Evolutionary conservation across 1,140 invertebrate species (phyloP), one percentile per base, ranked within the genome.

Genomic region (Campoletis sonorensis): DNA sequence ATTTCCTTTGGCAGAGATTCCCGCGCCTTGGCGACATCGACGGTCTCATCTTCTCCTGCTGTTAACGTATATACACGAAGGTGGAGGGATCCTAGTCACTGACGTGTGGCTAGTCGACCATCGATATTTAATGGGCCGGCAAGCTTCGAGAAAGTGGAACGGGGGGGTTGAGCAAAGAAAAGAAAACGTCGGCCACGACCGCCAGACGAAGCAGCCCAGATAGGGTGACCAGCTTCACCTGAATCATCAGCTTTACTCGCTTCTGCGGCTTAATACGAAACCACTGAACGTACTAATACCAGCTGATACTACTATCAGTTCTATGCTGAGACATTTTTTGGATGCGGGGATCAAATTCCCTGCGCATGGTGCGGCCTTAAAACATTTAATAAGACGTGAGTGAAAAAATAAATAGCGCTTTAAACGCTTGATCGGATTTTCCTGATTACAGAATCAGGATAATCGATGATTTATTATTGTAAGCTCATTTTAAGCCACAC

Each of bases 51-150:
- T 33, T 58, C 21, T n/a, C 54, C 21, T 10, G 21, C 54, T 58
- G 4, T 58, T n/a, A 5, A 23, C 21, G 18, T 58, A 5, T 58
- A 58, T 58, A 23, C 21, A 10, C 5, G 18, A 10, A 7, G 54
- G 54, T 23, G 54, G 18, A 58, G 54, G 54, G 16, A n/a, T 21
- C 1, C 54, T 21, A 58, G 54, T 58, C 54, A 58, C 21, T 58
- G 54, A 23, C 21, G 54, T 58, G 54, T 58, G 18, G 54, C 54
- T n/a, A 58, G 54, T 23, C 21, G 54, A 23, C 54, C 54, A 58
- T 58, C 54, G 54, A 58, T 58, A 58, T 58, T 58, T 58, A 58
- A 58, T 58, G 54, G 54, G 21, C 54, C 54, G 21, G 54, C 54
- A 23, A 58, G 54, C 54, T 58, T 10, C 21, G 54, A 58, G 54